A percentile compares a stretch with the other conserved stretches of the same genome.
Conservation (phyloP, 2,113 vertebrate species). For the Halcyon malimbica region DNA sequence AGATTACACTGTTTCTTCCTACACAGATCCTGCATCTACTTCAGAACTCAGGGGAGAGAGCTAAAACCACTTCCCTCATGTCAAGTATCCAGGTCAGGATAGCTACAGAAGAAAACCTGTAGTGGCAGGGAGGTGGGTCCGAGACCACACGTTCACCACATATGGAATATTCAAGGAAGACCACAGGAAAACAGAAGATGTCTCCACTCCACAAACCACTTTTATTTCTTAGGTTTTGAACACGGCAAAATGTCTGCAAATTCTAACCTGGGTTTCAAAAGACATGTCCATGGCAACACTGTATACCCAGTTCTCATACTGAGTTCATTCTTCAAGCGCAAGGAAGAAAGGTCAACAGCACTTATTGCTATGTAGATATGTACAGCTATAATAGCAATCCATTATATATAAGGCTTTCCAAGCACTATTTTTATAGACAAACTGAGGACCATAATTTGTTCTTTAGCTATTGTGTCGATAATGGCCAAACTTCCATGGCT, state of each 20-base stretch:
- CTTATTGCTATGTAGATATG: not conserved
- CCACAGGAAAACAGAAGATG: not conserved
- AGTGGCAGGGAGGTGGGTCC: not conserved
- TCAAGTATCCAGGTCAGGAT: not conserved
- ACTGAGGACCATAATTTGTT: not conserved
- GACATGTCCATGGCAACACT: not conserved
- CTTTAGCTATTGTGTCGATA: not conserved
- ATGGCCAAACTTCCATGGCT: not conserved
- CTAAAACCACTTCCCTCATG: not conserved
- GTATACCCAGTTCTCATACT: not conserved
- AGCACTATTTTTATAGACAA: not conserved
- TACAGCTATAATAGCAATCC: not conserved
- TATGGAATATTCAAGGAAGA: not conserved
- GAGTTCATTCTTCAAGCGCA: not conserved
- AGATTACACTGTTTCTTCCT: not conserved
- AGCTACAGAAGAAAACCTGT: not conserved
- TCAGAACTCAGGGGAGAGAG: not conserved
- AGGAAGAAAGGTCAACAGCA: not conserved
- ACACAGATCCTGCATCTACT: not conserved
- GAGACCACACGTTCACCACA: accelerated
- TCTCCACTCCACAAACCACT: not conserved
- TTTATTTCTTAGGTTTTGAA: not conserved
- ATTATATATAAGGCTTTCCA: not conserved
- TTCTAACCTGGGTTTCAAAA: not conserved
- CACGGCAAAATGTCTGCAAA: not conserved